These are phyloP conservation scores for Merluccius polli DNA, from an alignment of 2,797 vertebrate species.

Conservation along the genomic window DNA sequence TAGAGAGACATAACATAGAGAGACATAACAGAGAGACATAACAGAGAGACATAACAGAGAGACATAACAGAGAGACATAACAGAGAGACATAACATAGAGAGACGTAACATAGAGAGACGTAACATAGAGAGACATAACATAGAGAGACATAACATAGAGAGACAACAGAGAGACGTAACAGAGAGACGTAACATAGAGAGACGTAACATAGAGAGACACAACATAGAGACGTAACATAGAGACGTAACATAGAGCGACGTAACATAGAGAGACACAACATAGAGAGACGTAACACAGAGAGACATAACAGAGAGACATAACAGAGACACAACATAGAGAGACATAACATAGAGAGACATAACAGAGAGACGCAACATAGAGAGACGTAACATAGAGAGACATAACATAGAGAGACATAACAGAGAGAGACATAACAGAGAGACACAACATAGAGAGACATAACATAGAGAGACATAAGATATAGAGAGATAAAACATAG, in stretches of 20 bases:
- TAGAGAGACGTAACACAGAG: neutral
- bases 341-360: neutral
- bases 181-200: neutral
- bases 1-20: neutral
- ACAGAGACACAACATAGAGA: neutral
- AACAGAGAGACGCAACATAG: no score
- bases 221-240: no score
- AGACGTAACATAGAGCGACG: neutral
- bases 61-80: no score
- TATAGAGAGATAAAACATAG: no score
- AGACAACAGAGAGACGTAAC: no score
- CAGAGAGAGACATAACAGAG: no score
- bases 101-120: neutral
- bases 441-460: neutral
- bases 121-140: neutral
- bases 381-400: neutral
- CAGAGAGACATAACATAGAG: neutral
- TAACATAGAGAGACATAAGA: no score
- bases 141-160: neutral
- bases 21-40: neutral
- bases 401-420: neutral
- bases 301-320: neutral
- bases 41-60: no score
- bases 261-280: neutral
- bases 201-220: neutral